These are phyloP conservation scores for Eretmochelys imbricata DNA, from an alignment of 2,113 vertebrate species.

Conservation along the genomic window DNA sequence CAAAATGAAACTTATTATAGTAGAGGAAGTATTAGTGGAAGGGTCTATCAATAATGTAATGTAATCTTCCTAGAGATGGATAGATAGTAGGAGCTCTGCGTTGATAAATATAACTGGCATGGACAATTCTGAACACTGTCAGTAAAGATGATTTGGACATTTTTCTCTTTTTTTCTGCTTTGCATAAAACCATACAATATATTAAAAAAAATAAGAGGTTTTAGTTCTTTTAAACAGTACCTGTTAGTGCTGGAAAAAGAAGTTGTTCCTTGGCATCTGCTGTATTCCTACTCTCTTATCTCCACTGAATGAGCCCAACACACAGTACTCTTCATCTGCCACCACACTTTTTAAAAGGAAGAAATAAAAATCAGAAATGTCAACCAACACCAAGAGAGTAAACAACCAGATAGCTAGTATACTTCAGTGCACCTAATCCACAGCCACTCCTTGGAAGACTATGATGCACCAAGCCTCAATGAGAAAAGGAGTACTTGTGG, in stretches of 20 bases:
- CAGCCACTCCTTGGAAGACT: background rate
- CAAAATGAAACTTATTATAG: background rate
- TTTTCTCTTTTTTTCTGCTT: background rate
- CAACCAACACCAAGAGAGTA: background rate
- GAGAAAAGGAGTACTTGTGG: too few relatives aligned
- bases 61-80: background rate
- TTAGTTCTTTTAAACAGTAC: background rate
- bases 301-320: background rate
- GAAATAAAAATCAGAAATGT: background rate
- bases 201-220: background rate
- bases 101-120: background rate
- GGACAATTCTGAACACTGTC: background rate
- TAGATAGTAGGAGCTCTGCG: background rate
- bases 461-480: rapidly evolving
- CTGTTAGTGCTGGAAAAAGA: background rate
- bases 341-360: background rate
- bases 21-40: background rate
- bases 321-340: background rate
- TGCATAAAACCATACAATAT: background rate
- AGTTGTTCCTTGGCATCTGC: background rate
- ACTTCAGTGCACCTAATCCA: background rate
- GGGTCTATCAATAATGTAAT: background rate
- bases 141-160: background rate
- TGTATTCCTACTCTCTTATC: background rate
- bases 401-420: background rate